Evolutionary conservation across 92 coral and sea anemone species (phyloP).

Genomic region (Phymanthus crucifer): DNA sequence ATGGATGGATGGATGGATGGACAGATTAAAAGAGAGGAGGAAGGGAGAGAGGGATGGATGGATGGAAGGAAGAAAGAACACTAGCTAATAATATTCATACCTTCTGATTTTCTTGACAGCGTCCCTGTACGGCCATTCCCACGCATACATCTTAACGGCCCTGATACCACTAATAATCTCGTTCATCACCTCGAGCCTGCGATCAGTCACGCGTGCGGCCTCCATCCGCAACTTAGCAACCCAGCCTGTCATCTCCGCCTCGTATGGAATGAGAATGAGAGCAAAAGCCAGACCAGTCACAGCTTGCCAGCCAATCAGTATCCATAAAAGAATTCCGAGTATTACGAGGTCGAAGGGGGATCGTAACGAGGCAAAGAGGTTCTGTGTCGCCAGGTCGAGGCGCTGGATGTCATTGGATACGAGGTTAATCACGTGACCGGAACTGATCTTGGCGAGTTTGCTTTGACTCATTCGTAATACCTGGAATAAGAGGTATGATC

Average conservation of each 20-base stretch:
- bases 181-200: constrained; percentile 84
- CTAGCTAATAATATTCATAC: constrained; percentile 8
- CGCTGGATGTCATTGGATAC: constrained; percentile 95
- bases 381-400: constrained; percentile 87
- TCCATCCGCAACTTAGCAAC: constrained; percentile 88
- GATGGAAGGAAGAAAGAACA: too few relatives aligned
- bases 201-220: constrained; percentile 90
- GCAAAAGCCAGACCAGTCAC: constrained; percentile 90
- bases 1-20: neutral
- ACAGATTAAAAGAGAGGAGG: too few relatives aligned
- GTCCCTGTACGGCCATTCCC: constrained; percentile 95
- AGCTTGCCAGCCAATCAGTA: constrained; percentile 92
- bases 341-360: constrained; percentile 88
- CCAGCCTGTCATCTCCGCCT: constrained; percentile 98
- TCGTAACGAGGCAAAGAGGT: constrained; percentile 84
- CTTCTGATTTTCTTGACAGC: constrained; percentile 70
- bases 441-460: constrained; percentile 85
- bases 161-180: constrained; percentile 87
- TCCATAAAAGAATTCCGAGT: constrained; percentile 76
- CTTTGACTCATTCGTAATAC: constrained; percentile 90
- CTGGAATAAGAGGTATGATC: constrained; percentile 23
- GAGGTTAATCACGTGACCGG: constrained; percentile 89
- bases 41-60: too few relatives aligned
- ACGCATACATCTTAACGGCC: constrained; percentile 93
- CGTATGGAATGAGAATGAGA: constrained; percentile 90